phyloP scores from a whole-genome alignment of 2,888 invertebrate genomes.

The Cremastobaeus sp. region DNA sequence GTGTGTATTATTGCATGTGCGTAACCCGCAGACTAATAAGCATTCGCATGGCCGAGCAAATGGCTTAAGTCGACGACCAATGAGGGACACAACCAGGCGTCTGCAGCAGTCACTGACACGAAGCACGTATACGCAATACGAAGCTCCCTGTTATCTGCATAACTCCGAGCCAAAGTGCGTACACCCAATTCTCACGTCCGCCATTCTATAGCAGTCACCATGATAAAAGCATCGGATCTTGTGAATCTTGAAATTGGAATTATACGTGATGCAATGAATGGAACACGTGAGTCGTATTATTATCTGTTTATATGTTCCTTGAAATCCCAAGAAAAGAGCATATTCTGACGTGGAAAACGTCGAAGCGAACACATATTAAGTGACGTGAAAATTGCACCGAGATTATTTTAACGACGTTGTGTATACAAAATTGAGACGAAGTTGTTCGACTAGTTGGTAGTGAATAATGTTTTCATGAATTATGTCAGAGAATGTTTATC shows the following conservation, averaged over 20 bases:
- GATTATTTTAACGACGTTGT: slow-evolving; percentile 24
- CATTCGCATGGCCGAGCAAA: slow-evolving; percentile 47
- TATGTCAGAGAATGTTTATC: too few species aligned
- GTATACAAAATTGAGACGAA: too few species aligned
- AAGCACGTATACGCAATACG: slow-evolving; percentile 67
- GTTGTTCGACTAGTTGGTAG: too few species aligned
- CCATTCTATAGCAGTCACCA: slow-evolving; percentile 24
- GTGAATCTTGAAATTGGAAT: slow-evolving; percentile 57
- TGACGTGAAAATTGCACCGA: slow-evolving; percentile 9
- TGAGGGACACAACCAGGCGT: slow-evolving; percentile 10
- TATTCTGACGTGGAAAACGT: slow-evolving; percentile 28
- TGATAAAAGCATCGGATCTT: slow-evolving; percentile 43
- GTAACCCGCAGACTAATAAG: slow-evolving; percentile 22
- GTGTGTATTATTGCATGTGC: slow-evolving; percentile 8
- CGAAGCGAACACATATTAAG: slow-evolving; percentile 18
- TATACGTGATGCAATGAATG: slow-evolving; percentile 49
- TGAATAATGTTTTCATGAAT: too few species aligned
- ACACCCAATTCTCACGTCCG: slow-evolving; percentile 50
- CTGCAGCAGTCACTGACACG: slow-evolving; percentile 45
- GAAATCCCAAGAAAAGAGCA: slow-evolving; percentile 8
- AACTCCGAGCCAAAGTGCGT: slow-evolving; percentile 65
- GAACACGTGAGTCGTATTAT: slow-evolving; percentile 27
- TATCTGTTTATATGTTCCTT: slow-evolving; percentile 39
- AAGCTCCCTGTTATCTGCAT: slow-evolving; percentile 68
- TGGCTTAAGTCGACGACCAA: slow-evolving; percentile 53